Base-by-base conservation (phyloP, 2,797 vertebrate genomes). In the Benthosema pterotum region DNA sequence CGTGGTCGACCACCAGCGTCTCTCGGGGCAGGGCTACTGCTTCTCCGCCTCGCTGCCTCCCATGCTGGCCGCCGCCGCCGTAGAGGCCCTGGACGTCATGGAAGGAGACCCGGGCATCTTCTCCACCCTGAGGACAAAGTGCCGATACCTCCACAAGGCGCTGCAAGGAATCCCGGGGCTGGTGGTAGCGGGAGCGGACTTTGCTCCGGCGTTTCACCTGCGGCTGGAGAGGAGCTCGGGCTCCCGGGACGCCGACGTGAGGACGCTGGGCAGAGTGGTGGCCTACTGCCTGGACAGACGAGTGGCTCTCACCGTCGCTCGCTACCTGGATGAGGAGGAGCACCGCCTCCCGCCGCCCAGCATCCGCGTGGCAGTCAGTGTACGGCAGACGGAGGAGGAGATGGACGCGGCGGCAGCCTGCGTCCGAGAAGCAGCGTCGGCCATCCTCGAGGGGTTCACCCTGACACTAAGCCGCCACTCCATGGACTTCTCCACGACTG, bases 1-100 rank as follows among this genome's bases (percentile, higher is more conserved):
- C 49, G 95, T 99, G 56, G 96, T 99, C 67, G 97, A 99, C 83
- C 97, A 99, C 74, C 97, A 99, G 97, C 88, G 96, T 57, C 88
- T 99, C 22, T 99, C 97, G 0, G 97, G 97, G 14, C 97, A 99
- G 81, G 97, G 97, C 1, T 99, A 99, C 89, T 99, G 97, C 78
- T 99, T 99, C 81, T 99, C 97, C 43, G 97, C 97, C 6, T 99
- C 97, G 0, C 82, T 98, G 14, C 97, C 97, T 28, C 97, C 97
- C 13, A 91, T 99, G 88, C 77, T 98, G 78, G 97, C 97, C 16
- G 89, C 96, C 45, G 97, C 97, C 49, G 96, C 97, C 66, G 98
- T 98, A 3, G 96, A 99, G 72, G 95, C 94, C 51, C 94, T 99
- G 38, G 94, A 94, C 84, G 98, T 98, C 83, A 97, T 99, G 96